Conservation (phyloP, 2,797 vertebrate genomes). For the Hippoglossus hippoglossus region DNA sequence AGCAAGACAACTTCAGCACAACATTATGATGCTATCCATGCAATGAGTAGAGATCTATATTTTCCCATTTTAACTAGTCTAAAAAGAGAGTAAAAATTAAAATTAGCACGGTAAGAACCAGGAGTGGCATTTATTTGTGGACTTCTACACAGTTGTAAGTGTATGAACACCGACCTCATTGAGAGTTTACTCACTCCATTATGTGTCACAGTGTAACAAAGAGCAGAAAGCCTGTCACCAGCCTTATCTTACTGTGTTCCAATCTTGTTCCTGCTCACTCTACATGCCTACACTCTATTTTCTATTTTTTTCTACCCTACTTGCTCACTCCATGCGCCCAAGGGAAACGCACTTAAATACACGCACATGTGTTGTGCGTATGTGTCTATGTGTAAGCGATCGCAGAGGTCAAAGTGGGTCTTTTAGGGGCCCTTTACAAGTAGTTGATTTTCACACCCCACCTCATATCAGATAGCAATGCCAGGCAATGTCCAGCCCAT, state of each 20-base stretch:
- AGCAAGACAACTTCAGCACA: conserved; percentile 1
- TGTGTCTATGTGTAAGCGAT: conserved; percentile 22
- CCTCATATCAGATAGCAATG: background rate
- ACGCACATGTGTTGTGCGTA: conserved; percentile 4
- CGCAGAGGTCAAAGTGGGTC: conserved; percentile 39
- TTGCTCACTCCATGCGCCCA: background rate
- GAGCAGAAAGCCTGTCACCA: conserved; percentile 6
- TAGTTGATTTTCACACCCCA: conserved; percentile 31
- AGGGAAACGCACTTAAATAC: conserved; percentile 9
- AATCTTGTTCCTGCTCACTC: conserved; percentile 15
- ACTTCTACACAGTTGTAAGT: background rate
- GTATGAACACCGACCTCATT: conserved; percentile 4
- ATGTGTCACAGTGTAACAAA: conserved; percentile 6
- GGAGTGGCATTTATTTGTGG: conserved; percentile 9
- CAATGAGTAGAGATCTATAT: background rate
- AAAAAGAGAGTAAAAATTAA: conserved; percentile 1
- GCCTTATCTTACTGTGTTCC: background rate
- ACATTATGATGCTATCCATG: conserved; percentile 5
- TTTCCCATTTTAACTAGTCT: background rate
- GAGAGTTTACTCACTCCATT: background rate
- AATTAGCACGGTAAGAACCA: background rate
- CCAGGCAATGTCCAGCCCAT: conserved; percentile 1
- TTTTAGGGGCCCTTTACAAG: conserved; percentile 39
- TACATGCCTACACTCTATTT: conserved; percentile 2
- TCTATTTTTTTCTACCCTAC: background rate